A percentile compares a stretch with the other conserved stretches of the same genome.
phyloP scores from a whole-genome alignment of 92 coral and sea anemone species.

The Palythoa caribaeorum region DNA sequence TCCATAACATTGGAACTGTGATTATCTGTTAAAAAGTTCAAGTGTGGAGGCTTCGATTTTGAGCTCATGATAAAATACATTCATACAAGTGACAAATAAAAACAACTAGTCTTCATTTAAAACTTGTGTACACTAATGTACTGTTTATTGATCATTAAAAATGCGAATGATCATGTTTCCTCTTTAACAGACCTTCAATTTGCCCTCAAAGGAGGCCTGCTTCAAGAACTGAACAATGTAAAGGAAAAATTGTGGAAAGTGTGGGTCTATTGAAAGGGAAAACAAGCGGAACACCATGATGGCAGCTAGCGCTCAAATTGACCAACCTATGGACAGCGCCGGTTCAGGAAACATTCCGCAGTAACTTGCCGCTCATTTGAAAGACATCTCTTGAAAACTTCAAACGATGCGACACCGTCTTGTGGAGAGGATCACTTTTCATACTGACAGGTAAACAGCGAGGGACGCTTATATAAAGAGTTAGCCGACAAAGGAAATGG shows the following conservation, averaged over 20 bases:
- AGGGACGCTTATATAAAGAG: constrained; percentile 69
- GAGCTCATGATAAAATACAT: neutral
- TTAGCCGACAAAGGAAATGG: constrained; percentile 56
- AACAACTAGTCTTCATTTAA: neutral
- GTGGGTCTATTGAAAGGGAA: constrained; percentile 30
- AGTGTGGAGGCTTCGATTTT: neutral
- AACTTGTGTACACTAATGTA: constrained; percentile 37
- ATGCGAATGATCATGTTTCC: constrained; percentile 21
- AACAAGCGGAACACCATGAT: constrained; percentile 16
- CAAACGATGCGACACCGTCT: constrained; percentile 71
- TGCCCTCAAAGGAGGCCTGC: neutral
- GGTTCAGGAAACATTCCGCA: constrained; percentile 16
- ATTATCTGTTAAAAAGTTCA: constrained; percentile 1
- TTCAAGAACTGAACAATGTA: neutral
- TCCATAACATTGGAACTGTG: neutral
- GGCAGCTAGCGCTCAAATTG: neutral
- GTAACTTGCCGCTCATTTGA: constrained; percentile 50
- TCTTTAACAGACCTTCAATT: neutral
- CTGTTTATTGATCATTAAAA: neutral
- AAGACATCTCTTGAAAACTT: constrained; percentile 66
- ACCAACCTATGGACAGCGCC: constrained; percentile 18
- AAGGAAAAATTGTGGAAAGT: constrained; percentile 38
- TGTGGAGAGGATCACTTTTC: constrained; percentile 49
- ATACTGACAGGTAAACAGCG: constrained; percentile 62
- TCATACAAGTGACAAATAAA: constrained; percentile 27